Conservation (phyloP, 2,888 invertebrate genomes). For the Drosophila subquinaria region DNA sequence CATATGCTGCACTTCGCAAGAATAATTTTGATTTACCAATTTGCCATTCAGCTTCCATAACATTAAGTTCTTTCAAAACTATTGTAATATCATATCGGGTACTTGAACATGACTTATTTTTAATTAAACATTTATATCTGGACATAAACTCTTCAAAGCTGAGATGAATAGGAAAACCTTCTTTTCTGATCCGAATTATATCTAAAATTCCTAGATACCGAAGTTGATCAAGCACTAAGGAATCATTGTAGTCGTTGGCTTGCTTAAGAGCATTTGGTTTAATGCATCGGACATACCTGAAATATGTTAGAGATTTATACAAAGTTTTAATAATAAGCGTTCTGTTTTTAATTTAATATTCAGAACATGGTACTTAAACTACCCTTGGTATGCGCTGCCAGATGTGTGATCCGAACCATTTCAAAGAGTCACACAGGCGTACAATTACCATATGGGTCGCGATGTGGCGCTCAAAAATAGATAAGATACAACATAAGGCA, state of each 20-base stretch:
- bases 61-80: constrained; percentile 88
- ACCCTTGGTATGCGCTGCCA: no score
- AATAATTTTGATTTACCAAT: constrained; percentile 95
- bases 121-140: constrained; percentile 90
- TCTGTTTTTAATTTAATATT: no score
- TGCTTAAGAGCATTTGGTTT: constrained; percentile 95
- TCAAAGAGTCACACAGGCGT: no score
- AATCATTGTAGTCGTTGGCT: constrained; percentile 92
- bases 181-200: constrained; percentile 95
- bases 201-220: constrained; percentile 97
- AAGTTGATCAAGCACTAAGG: constrained; percentile 93
- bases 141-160: constrained; percentile 91
- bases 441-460: no score
- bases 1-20: constrained; percentile 91
- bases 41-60: constrained; percentile 93
- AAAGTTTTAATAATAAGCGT: not conserved
- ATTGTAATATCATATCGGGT: constrained; percentile 75
- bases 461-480: no score
- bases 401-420: no score
- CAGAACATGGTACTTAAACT: no score
- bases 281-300: constrained; percentile 95
- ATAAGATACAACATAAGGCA: no score
- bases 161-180: constrained; percentile 95
- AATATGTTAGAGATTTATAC: constrained; percentile 16
- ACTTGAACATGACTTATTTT: constrained; percentile 71